Evolutionary conservation across 2,797 vertebrate genomes (phyloP).

Genomic region (Cynopterus sphinx): DNA sequence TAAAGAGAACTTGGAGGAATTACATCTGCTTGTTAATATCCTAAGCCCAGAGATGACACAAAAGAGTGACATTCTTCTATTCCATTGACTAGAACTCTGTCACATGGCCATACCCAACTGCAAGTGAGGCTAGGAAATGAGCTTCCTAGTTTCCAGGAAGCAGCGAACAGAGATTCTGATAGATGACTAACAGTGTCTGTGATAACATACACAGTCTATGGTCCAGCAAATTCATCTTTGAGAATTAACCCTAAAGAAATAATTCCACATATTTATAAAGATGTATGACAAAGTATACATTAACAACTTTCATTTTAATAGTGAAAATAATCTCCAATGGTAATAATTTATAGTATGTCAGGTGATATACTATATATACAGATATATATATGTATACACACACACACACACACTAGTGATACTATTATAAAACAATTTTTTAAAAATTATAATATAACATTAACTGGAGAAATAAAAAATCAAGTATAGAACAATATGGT

Average conservation of each 20-base stretch:
- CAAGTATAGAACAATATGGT: not conserved
- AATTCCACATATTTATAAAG: not conserved
- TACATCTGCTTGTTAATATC: not conserved
- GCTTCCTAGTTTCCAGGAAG: not conserved
- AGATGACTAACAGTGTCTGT: not conserved
- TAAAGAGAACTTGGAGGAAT: not conserved
- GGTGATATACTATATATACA: not conserved
- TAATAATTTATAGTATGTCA: not conserved
- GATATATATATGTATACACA: not conserved
- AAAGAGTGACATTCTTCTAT: not conserved
- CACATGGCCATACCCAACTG: not conserved
- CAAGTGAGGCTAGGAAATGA: not conserved
- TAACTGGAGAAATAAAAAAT: not conserved
- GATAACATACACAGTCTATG: not conserved
- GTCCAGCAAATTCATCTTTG: not conserved
- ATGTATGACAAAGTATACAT: not conserved
- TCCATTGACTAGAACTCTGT: not conserved
- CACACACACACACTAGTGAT: not conserved
- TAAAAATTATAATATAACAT: not conserved
- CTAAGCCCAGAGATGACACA: not conserved
- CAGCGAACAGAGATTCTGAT: not conserved
- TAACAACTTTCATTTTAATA: not conserved
- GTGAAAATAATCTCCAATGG: not conserved
- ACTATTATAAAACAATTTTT: not conserved
- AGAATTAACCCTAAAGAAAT: not conserved